Evolutionary conservation across 2,113 vertebrate genomes (phyloP).

Genomic region (Alexandromys fortis): DNA sequence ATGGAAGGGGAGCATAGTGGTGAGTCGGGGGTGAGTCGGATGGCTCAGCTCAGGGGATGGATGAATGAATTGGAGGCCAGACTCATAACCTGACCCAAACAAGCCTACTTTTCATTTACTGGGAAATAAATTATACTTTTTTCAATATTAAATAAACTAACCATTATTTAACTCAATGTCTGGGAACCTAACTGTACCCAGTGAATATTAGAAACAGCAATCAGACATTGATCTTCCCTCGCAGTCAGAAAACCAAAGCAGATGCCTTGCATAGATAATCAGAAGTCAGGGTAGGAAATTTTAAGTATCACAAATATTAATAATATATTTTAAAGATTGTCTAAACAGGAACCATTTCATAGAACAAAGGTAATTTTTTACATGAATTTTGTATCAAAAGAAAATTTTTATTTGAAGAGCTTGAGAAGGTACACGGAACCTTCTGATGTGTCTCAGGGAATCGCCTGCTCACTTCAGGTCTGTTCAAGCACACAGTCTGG

Average conservation of each 20-base stretch:
- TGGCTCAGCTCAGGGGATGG: neutral
- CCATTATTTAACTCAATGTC: neutral
- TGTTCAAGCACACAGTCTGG: neutral
- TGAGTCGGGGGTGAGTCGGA: neutral
- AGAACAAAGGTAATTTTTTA: neutral
- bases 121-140: neutral
- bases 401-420: constrained; percentile 4
- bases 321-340: constrained; percentile 2
- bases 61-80: neutral
- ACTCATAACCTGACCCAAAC: neutral
- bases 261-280: neutral
- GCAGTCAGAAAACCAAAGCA: too few relatives aligned
- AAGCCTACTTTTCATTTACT: neutral
- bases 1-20: neutral
- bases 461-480: neutral
- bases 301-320: neutral
- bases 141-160: neutral
- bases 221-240: neutral
- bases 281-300: constrained; percentile 13
- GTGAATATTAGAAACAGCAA: neutral
- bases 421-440: neutral
- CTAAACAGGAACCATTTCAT: neutral
- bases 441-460: neutral
- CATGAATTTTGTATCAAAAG: neutral
- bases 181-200: neutral